A percentile compares a stretch with the other conserved stretches of the same genome.
These are phyloP conservation scores for Archips xylosteana DNA, from an alignment of 2,888 invertebrate species.

Conservation along the genomic window DNA sequence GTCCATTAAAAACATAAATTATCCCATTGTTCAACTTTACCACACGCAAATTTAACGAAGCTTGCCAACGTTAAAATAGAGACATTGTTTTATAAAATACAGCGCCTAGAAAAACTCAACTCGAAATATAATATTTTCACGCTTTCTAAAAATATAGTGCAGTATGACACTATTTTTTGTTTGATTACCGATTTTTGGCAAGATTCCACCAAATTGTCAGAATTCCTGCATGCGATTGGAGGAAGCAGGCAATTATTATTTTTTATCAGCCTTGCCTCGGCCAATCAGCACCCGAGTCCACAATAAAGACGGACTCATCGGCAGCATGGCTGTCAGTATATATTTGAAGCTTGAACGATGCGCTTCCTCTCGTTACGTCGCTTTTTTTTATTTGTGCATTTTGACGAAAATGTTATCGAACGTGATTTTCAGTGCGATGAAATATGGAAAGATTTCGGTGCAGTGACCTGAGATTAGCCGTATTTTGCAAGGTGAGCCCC, in stretches of 20 bases:
- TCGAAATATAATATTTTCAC: not conserved
- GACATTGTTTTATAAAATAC: not conserved
- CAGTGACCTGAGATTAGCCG: slow-evolving; percentile 77
- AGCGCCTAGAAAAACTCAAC: not conserved
- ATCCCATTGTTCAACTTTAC: too few relatives aligned
- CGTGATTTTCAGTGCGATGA: slow-evolving; percentile 81
- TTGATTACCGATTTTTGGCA: slow-evolving; percentile 63
- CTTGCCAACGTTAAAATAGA: not conserved
- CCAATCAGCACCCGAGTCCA: slow-evolving; percentile 89
- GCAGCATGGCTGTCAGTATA: slow-evolving; percentile 99
- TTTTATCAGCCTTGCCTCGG: slow-evolving; percentile 66
- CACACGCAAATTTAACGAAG: not conserved
- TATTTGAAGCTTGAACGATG: slow-evolving; percentile 95
- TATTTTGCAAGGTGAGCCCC: slow-evolving; percentile 69
- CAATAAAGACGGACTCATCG: slow-evolving; percentile 94
- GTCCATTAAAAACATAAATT: too few relatives aligned
- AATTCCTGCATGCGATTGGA: slow-evolving; percentile 70
- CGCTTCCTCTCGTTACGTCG: slow-evolving; percentile 92
- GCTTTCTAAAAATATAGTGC: slow-evolving; percentile 24
- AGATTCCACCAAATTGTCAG: slow-evolving; percentile 65
- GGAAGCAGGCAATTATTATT: slow-evolving; percentile 55
- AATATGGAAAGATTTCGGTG: slow-evolving; percentile 85
- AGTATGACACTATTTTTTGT: slow-evolving; percentile 48
- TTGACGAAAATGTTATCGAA: slow-evolving; percentile 83
- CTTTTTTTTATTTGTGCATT: slow-evolving; percentile 84